Conservation (phyloP, 35 echinoderm and acorn worm species). For the Acanthaster planci region DNA sequence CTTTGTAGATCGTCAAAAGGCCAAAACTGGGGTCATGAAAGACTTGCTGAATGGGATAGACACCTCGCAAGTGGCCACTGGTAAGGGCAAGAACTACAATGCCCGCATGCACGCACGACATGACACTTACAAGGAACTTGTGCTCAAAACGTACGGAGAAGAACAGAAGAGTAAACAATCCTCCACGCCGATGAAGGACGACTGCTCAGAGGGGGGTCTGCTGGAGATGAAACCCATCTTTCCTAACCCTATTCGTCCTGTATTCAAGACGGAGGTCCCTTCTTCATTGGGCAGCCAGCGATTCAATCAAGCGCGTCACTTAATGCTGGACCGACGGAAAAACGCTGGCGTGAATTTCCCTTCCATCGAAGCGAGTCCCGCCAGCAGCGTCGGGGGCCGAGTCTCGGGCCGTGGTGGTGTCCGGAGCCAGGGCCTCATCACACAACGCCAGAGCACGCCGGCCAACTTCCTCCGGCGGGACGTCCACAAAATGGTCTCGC, state of each 20-base stretch:
- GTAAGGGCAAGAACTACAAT: constrained; percentile 48
- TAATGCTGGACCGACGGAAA: not conserved
- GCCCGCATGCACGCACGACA: constrained; percentile 46
- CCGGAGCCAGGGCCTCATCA: constrained; percentile 1
- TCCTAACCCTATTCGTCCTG: constrained; percentile 19
- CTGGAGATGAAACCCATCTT: constrained; percentile 79
- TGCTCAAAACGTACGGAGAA: constrained; percentile 63
- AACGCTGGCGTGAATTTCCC: not conserved
- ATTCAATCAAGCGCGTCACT: not conserved
- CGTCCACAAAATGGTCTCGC: not conserved
- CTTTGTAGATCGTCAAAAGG: constrained; percentile 80
- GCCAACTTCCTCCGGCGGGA: constrained; percentile 38
- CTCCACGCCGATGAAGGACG: not conserved
- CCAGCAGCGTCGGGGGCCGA: not conserved
- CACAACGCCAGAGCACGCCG: constrained; percentile 34
- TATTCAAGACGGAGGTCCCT: constrained; percentile 69
- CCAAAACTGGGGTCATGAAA: constrained; percentile 90
- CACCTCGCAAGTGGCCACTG: constrained; percentile 35
- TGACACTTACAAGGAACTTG: constrained; percentile 49
- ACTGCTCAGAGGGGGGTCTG: not conserved
- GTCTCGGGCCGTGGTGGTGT: not conserved
- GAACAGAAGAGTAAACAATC: constrained; percentile 30
- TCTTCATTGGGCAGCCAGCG: constrained; percentile 22
- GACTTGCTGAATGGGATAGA: constrained; percentile 76
- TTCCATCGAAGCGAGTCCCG: not conserved